Base-by-base conservation (phyloP, 2,888 invertebrate genomes). In the Lasioglossum vierecki region DNA sequence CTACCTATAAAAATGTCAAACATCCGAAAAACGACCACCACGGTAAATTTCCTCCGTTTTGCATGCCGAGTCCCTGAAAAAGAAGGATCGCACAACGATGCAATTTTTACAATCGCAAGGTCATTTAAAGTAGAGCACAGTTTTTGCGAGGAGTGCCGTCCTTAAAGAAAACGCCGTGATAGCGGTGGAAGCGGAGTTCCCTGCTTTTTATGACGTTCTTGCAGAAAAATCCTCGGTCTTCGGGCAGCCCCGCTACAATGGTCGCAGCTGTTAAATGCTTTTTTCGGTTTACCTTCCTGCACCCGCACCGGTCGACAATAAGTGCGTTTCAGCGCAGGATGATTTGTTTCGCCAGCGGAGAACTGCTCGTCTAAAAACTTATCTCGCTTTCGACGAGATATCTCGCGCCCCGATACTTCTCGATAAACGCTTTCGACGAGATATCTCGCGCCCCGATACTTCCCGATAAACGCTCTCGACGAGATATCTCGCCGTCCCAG, bases 121-220 rank as follows among this genome's bases (percentile, higher is more conserved):
- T 91, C 84, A 81, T 92, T 89, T 91, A 91, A 92, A 91, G 60
- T 91, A 82, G 92, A 92, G 90, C 91, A 92, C 46, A 87, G 88
- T 86, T 91, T 91, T 90, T 91, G 90, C 83, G 83, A 88, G 82
- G 68, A 81, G 76, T 79, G 85, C 81, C 86, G 76, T 79, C 72
- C 46, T 72, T 77, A 68, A 78, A 74, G 83, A 44, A 77, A 83
- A 79, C 75, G 41, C n/a, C 22, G 70, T 74, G 79, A 79, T 63
- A 49, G 79, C 18, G 86, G 76, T 71, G 71, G 66, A 35, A 76
- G 13, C 70, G 41, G 79, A 80, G 79, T 88, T 80, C 79, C 80
- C 84, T 79, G 78, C 80, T 86, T 87, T 87, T 88, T 85, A 87
- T 77, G 83, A n/a, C 72, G 77, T 80, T 89, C 81, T 87, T 79